Conservation (phyloP, 1,140 invertebrate species). For the Drosophila kikkawai region DNA sequence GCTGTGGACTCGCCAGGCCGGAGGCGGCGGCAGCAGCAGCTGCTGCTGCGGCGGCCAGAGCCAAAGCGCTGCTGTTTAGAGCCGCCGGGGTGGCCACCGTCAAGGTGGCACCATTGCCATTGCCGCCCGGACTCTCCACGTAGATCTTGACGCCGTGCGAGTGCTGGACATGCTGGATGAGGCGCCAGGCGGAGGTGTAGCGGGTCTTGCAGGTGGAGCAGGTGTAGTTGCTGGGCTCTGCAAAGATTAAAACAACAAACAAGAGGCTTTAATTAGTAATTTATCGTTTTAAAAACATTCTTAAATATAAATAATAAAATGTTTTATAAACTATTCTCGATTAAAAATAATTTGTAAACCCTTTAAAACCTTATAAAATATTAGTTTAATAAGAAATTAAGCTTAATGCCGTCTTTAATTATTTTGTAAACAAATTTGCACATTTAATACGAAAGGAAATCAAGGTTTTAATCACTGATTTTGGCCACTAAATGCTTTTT, state of each 20-base stretch:
- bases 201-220: conserved; percentile 97
- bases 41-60: conserved; percentile 47
- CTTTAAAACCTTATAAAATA: background rate
- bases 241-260: conserved; percentile 56
- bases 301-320: background rate
- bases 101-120: conserved; percentile 42
- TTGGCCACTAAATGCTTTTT: conserved; percentile 4
- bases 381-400: conserved; percentile 9
- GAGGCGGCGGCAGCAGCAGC: conserved; percentile 36
- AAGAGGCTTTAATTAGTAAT: conserved; percentile 52
- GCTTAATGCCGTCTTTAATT: background rate
- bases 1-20: conserved; percentile 27
- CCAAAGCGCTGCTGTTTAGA: conserved; percentile 54
- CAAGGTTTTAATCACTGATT: background rate
- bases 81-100: conserved; percentile 73
- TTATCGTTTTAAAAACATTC: background rate
- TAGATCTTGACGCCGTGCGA: conserved; percentile 97
- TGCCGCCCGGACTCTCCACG: conserved; percentile 86
- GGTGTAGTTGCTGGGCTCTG: conserved; percentile 97
- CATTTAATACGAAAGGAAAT: background rate
- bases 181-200: conserved; percentile 95
- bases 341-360: no score
- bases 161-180: conserved; percentile 97
- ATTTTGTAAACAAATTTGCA: background rate
- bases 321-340: no score